Evolutionary conservation across 1,140 invertebrate species (phyloP).

Genomic region (Mizuhopecten yessoensis): DNA sequence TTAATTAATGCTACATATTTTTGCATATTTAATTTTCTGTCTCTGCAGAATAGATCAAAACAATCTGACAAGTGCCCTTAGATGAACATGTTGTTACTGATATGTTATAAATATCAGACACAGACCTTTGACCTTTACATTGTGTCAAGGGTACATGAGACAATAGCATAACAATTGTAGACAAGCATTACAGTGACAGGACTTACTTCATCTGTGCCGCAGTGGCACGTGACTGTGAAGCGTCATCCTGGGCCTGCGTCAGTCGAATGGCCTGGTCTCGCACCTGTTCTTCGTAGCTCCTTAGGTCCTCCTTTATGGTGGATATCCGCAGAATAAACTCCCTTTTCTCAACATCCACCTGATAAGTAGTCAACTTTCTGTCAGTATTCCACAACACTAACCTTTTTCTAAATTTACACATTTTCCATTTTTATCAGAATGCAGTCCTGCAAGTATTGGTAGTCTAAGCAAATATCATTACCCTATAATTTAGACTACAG

Average conservation of each 20-base stretch:
- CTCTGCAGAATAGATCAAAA: too few species aligned
- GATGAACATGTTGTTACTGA: too few species aligned
- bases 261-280: constrained; percentile 75
- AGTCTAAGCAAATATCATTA: too few species aligned
- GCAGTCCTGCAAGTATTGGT: too few species aligned
- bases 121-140: too few species aligned
- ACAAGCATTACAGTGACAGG: constrained; percentile 46
- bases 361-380: constrained; percentile 5
- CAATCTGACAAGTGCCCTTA: too few species aligned
- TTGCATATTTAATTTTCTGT: too few species aligned
- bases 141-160: too few species aligned
- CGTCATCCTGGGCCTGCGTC: constrained; percentile 74
- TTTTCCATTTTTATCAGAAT: neutral
- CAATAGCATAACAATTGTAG: too few species aligned
- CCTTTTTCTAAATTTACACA: neutral
- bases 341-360: constrained; percentile 78
- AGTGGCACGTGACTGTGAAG: constrained; percentile 73
- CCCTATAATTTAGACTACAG: too few species aligned
- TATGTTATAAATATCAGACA: too few species aligned
- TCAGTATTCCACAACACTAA: neutral
- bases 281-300: constrained; percentile 77
- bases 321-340: constrained; percentile 73
- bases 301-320: constrained; percentile 75
- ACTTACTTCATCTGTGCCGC: constrained; percentile 81
- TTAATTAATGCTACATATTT: too few species aligned